Evolutionary conservation across 2,888 invertebrate species (phyloP).

Genomic region (Pilophorus perplexus): DNA sequence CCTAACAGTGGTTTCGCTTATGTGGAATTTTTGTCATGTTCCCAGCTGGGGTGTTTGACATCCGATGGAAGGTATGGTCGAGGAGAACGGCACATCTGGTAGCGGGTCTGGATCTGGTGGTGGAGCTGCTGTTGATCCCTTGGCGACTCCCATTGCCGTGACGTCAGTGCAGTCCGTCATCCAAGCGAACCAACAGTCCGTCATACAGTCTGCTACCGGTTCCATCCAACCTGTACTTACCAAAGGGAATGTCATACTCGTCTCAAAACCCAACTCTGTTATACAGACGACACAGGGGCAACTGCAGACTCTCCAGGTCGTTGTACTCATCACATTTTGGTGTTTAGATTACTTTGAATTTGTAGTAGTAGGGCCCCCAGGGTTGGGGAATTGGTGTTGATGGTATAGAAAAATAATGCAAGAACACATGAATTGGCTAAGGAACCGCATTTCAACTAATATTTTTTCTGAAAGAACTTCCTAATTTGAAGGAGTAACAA

Average conservation of each 20-base stretch:
- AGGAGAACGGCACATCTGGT: slow-evolving; percentile 70
- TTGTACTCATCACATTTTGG: slow-evolving; percentile 49
- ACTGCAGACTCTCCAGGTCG: slow-evolving; percentile 81
- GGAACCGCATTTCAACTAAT: too few species aligned
- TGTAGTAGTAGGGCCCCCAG: too few species aligned
- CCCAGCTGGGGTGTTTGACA: slow-evolving; percentile 48
- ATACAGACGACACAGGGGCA: slow-evolving; percentile 88
- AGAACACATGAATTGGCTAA: too few species aligned
- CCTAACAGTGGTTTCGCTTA: too few species aligned
- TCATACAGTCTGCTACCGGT: slow-evolving; percentile 83
- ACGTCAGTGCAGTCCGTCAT: slow-evolving; percentile 87
- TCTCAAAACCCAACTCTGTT: slow-evolving; percentile 86
- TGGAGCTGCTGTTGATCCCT: slow-evolving; percentile 52
- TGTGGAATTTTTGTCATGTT: too few species aligned
- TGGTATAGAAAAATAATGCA: too few species aligned
- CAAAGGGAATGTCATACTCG: slow-evolving; percentile 85
- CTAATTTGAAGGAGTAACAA: too few species aligned
- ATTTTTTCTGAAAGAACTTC: too few species aligned
- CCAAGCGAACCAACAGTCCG: slow-evolving; percentile 92
- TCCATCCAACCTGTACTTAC: slow-evolving; percentile 78
- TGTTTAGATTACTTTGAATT: too few species aligned
- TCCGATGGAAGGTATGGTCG: slow-evolving; percentile 88
- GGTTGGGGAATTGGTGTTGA: too few species aligned
- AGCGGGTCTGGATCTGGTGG: slow-evolving; percentile 40
- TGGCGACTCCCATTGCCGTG: slow-evolving; percentile 58